Percentiles rank a stretch among this genome's conserved stretches.
Evolutionary conservation across 2,113 vertebrate genomes (phyloP).

Genomic region (Empidonax traillii): DNA sequence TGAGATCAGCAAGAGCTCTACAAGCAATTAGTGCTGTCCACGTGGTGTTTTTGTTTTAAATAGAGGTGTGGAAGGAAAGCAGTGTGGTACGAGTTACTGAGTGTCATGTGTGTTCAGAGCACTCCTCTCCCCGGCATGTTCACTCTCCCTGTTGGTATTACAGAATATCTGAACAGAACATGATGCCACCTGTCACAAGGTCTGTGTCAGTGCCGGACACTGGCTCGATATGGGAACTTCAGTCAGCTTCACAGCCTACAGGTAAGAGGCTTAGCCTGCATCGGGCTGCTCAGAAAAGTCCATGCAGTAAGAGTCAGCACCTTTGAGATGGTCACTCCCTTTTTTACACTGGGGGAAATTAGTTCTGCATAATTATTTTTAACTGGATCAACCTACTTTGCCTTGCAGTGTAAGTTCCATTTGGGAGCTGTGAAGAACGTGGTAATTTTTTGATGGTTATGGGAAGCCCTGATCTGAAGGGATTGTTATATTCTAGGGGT

Average conservation of each 20-base stretch:
- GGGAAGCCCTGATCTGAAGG: not conserved
- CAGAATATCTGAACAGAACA: conserved; percentile 90
- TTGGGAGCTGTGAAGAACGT: not conserved
- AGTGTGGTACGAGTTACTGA: conserved; percentile 18
- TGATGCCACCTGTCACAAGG: conserved; percentile 90
- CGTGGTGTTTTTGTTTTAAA: not conserved
- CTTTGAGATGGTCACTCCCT: not conserved
- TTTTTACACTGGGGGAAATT: not conserved
- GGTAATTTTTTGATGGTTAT: not conserved
- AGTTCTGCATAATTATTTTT: not conserved
- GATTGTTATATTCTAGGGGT: not conserved
- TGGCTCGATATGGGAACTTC: conserved; percentile 96
- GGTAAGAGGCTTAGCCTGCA: conserved; percentile 56
- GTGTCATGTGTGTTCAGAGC: not conserved
- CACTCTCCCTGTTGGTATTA: conserved; percentile 62
- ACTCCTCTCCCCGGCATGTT: conserved; percentile 2
- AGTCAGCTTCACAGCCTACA: conserved; percentile 87
- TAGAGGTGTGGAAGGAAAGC: conserved; percentile 14
- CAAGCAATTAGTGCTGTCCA: not conserved
- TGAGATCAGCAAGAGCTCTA: not conserved
- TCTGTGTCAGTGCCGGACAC: conserved; percentile 92
- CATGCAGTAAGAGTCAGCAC: not conserved
- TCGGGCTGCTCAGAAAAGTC: not conserved
- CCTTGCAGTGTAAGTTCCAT: not conserved
- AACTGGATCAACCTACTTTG: not conserved